phyloP scores from a whole-genome alignment of 1,140 invertebrate species.

The Octopus bimaculoides region DNA sequence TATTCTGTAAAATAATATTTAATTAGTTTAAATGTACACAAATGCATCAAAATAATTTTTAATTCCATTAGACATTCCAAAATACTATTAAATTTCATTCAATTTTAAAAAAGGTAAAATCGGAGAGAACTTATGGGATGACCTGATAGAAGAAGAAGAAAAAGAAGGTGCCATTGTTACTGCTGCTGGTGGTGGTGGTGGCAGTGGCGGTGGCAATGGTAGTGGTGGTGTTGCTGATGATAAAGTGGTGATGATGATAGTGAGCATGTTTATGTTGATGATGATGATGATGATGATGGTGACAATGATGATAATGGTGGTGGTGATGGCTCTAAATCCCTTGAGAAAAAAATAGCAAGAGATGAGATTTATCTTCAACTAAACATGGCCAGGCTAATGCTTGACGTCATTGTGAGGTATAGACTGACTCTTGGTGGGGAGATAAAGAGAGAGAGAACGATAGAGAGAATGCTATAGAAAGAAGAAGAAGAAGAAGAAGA shows the following conservation, averaged over 20 bases:
- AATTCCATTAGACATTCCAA: no score
- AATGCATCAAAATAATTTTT: no score
- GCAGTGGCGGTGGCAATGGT: neutral
- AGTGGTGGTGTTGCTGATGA: neutral
- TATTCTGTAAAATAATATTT: no score
- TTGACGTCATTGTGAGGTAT: constrained; percentile 25
- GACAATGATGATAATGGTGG: neutral
- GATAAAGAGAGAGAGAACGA: neutral
- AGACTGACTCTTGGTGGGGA: constrained; percentile 27
- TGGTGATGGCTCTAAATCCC: neutral
- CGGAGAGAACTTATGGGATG: no score
- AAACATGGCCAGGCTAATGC: neutral
- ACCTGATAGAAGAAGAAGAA: neutral
- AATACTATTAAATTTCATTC: no score
- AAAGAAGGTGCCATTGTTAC: no score
- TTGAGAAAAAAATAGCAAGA: neutral
- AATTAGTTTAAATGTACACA: no score
- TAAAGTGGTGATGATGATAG: constrained; percentile 10
- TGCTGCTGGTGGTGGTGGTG: neutral
- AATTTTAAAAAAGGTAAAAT: no score
- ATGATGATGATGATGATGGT: neutral
- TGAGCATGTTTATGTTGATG: neutral
- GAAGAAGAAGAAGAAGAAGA: neutral
- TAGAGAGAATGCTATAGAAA: neutral
- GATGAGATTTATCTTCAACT: neutral